Evolutionary conservation across 2,113 vertebrate genomes (phyloP), one percentile per base, ranked within the genome.

Genomic region (Corythoichthys haematopterus): DNA sequence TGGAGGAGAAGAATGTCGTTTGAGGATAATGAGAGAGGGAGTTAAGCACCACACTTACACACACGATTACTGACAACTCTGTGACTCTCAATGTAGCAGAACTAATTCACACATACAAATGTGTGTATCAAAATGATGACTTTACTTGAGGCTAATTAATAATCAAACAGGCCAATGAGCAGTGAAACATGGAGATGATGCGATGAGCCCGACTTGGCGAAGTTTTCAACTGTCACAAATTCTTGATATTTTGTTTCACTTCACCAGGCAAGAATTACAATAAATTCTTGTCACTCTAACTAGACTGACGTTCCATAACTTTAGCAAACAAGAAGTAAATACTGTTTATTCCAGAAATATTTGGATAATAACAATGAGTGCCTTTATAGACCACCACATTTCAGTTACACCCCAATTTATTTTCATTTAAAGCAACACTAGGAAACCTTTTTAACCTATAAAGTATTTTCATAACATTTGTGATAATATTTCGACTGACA

Each of bases 81-180:
- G 76, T 84, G 84, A 72, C 71, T 81, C 64, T 69, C 46, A 67
- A 85, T 85, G 81, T 76, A 79, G 87, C 85, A 82, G 79, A 86
- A 88, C 85, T 88, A 85, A 88, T 84, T 85, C 79, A 79, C 61
- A 78, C 75, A 75, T 72, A 81, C 80, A 82, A 84, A 85, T 81
- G 71, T 80, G 83, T 69, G 79, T 74, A 43, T 56, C 68, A 74
- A 80, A 81, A 72, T 28, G 3, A 61, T 48, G 68, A 77, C 76
- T 78, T 82, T 71, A 79, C 76, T 80, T 65, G 69, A 67, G 80
- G 80, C 80, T 83, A 83, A 88, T 87, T 85, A 85, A 81, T 84
- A 80, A 82, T 84, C 77, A 85, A 85, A 84, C 77, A 84, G 83
- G 68, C 71, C 80, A 85, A 69, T 76, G 74, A 87, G 77, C 82